phyloP scores from a whole-genome alignment of 2,888 invertebrate species.

The Tyria jacobaeae region DNA sequence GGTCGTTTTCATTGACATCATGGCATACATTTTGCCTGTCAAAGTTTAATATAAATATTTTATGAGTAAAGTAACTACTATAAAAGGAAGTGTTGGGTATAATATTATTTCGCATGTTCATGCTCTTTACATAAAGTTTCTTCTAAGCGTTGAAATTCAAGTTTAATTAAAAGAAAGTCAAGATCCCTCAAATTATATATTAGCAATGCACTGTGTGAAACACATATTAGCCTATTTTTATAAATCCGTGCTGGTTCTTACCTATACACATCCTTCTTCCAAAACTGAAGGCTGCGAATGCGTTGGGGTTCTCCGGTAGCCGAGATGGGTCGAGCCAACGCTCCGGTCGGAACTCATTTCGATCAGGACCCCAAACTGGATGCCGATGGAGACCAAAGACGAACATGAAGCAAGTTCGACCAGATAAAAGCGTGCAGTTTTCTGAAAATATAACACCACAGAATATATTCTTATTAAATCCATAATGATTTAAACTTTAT shows the following conservation, averaged over 20 bases:
- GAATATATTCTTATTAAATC: background rate
- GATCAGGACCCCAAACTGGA: slow-evolving; percentile 67
- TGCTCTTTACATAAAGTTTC: too few relatives aligned
- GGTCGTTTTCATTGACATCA: slow-evolving; percentile 72
- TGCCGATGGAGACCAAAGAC: slow-evolving; percentile 65
- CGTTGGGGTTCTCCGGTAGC: slow-evolving; percentile 60
- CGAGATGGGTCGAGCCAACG: slow-evolving; percentile 63
- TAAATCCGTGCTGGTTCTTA: slow-evolving; percentile 26
- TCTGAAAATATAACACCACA: slow-evolving; percentile 49
- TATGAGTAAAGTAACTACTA: background rate
- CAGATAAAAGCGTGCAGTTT: slow-evolving; percentile 64
- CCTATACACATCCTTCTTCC: slow-evolving; percentile 71
- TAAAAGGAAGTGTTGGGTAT: too few relatives aligned
- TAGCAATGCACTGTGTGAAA: too few relatives aligned
- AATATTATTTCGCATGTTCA: too few relatives aligned
- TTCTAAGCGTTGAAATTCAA: too few relatives aligned
- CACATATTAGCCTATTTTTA: too few relatives aligned
- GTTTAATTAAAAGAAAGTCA: too few relatives aligned
- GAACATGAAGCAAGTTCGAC: slow-evolving; percentile 61
- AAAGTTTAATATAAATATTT: background rate
- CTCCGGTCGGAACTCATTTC: slow-evolving; percentile 65
- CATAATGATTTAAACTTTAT: too few relatives aligned
- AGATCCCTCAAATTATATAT: too few relatives aligned
- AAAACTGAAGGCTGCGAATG: slow-evolving; percentile 65
- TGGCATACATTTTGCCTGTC: slow-evolving; percentile 69